These are phyloP conservation scores for Hydropsyche betteni DNA, from an alignment of 2,888 invertebrate genomes.

Conservation along the genomic window DNA sequence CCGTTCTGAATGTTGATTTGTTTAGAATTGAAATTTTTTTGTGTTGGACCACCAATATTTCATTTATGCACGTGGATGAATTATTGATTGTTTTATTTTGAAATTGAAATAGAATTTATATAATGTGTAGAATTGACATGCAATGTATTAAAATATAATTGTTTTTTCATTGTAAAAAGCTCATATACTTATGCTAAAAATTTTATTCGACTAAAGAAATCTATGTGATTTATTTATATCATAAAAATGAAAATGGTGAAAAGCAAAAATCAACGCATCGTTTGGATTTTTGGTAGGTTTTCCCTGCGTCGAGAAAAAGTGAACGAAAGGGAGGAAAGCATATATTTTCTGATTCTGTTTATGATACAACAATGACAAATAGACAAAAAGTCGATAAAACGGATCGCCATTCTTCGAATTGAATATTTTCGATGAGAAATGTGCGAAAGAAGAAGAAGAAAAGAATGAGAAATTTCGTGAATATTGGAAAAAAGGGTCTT, in stretches of 20 bases:
- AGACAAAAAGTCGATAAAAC: slow-evolving; percentile 29
- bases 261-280: not conserved
- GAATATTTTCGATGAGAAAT: slow-evolving; percentile 26
- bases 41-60: no score
- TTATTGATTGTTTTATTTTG: no score
- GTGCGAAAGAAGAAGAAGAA: slow-evolving; percentile 26
- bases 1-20: no score
- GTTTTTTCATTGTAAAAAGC: no score
- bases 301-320: not conserved
- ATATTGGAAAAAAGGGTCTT: slow-evolving; percentile 33
- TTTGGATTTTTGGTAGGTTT: not conserved
- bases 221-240: not conserved
- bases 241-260: not conserved
- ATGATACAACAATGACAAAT: slow-evolving; percentile 32
- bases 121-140: no score
- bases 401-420: slow-evolving; percentile 33
- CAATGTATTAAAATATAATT: no score
- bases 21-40: no score
- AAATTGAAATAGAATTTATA: no score
- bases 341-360: slow-evolving; percentile 29
- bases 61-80: no score
- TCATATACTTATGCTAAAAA: no score
- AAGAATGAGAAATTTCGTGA: slow-evolving; percentile 32
- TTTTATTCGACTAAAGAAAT: no score
- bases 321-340: not conserved